Base-by-base conservation (phyloP, 1,140 invertebrate species). In the Chrysopa pallens region DNA sequence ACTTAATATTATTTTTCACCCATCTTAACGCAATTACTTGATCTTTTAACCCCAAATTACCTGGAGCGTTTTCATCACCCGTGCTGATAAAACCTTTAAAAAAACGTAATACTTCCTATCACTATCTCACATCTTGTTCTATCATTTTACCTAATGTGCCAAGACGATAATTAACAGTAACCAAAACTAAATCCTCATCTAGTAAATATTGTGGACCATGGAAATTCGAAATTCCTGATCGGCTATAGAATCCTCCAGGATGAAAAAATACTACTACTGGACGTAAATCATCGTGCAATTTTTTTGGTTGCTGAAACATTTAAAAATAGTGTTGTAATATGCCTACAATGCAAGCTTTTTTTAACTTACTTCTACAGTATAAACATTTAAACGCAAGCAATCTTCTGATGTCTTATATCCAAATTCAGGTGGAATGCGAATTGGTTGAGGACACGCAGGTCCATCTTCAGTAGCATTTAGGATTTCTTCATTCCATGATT, bases 31-130 rank as follows among this genome's bases (percentile, higher is more conserved):
- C 77, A 29, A 64, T 56, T 2, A 83, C 74, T 60, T 84, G 80
- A 60, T 87, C 84, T 54, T 79, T 79, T 15, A 84, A 58, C 0
- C 80, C 82, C 55, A 73, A 72, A 52, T 86, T 84, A 9, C 81
- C 83, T 0, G 76, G 69, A 1, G 73, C 69, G 35, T 68, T 53
- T 8, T 65, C 59, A 42, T 76, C 75, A 4, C 73, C 76, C 0
- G 73, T 78, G 47, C 73, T 74, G 28, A 83, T 55, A 12, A 33
- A 33, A 11, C 31, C 31, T n/a, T n/a, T 33, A 33, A 2, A 11
- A 6, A 33, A 4, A 33, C 6, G 6, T 4, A 33, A 31, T n/a
- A n/a, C 11, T 31, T 31, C 11, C 11, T 2, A 9, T 4, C 2
- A 11, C 2, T 33, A 6, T 33, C 6, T 33, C 4, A 4, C n/a